Conservation (phyloP, 1,140 invertebrate genomes). For the Caenorhabditis brenneri region DNA sequence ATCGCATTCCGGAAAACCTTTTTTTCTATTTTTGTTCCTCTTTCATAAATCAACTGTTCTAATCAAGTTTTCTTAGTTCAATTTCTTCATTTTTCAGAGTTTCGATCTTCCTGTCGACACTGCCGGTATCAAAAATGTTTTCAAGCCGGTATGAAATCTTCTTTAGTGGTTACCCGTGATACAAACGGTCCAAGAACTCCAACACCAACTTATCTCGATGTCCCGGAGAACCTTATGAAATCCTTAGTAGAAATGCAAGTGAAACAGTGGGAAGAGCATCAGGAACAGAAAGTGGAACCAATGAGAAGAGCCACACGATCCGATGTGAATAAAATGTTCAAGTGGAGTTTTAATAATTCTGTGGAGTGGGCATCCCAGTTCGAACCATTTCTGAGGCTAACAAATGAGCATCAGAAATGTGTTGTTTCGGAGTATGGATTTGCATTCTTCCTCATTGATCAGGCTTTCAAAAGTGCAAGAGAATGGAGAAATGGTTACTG, state of each 20-base stretch:
- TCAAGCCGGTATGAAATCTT: not conserved
- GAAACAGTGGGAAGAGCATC: not conserved
- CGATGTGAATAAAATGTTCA: slow-evolving; percentile 12
- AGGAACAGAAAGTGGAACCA: not conserved
- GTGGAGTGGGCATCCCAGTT: not conserved
- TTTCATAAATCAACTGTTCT: too few species aligned
- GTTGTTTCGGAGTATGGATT: not conserved
- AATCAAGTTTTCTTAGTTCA: too few species aligned
- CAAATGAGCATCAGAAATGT: slow-evolving; percentile 2
- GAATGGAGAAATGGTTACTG: not conserved
- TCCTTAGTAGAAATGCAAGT: not conserved
- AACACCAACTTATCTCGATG: not conserved
- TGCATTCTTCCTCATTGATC: not conserved
- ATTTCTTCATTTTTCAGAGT: not conserved
- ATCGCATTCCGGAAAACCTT: too few species aligned
- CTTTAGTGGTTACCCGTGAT: not conserved
- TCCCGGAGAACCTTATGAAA: not conserved
- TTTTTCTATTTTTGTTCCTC: too few species aligned
- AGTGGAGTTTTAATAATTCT: slow-evolving; percentile 7
- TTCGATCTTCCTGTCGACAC: not conserved
- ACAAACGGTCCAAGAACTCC: not conserved
- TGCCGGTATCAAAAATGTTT: not conserved
- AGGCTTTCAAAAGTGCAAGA: not conserved
- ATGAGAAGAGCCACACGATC: not conserved
- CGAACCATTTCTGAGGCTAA: not conserved